These are phyloP conservation scores for Eurytoma californica DNA, from an alignment of 2,888 invertebrate species.

Conservation along the genomic window DNA sequence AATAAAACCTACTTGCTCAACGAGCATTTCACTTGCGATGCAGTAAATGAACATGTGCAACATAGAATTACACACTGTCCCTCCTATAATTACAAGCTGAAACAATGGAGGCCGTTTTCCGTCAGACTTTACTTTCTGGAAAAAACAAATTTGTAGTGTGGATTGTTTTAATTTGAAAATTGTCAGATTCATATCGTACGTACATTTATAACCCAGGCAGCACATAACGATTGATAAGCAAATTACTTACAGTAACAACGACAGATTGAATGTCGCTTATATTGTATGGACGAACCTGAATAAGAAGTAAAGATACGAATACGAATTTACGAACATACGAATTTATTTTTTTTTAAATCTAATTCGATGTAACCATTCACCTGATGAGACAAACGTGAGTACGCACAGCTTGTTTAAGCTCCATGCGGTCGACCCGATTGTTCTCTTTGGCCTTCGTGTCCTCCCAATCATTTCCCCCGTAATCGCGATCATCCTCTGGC, in stretches of 20 bases:
- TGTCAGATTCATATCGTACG: no score
- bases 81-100: constrained; percentile 8
- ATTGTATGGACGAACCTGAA: constrained; percentile 32
- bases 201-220: constrained; percentile 36
- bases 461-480: no score
- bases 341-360: no score
- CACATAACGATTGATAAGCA: constrained; percentile 15
- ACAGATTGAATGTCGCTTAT: constrained; percentile 33
- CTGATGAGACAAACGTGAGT: no score
- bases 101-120: constrained; percentile 5
- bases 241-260: constrained; percentile 22
- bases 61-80: constrained; percentile 30
- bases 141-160: neutral
- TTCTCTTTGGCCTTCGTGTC: no score
- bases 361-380: no score
- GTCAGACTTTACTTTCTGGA: neutral
- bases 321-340: no score
- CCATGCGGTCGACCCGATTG: no score
- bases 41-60: constrained; percentile 48
- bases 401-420: no score
- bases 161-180: no score
- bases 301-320: neutral
- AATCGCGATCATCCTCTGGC: neutral
- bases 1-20: constrained; percentile 20
- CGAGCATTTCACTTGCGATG: constrained; percentile 36